Evolutionary conservation across 35 echinoderm and acorn worm genomes (phyloP).

Genomic region (Apostichopus parvimensis): DNA sequence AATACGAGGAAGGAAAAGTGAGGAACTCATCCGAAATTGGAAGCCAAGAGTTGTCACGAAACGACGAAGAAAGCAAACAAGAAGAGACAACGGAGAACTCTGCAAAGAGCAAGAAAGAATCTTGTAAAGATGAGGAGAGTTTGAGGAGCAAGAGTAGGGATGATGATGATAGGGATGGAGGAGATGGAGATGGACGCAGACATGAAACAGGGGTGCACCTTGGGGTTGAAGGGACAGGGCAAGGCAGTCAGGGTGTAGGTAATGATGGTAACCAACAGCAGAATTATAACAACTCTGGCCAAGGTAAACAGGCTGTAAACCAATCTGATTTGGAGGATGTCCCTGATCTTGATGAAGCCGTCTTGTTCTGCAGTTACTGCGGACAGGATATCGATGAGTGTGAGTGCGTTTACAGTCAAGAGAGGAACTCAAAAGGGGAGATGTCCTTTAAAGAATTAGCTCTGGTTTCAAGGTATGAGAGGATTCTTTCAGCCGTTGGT

Average conservation of each 20-base stretch:
- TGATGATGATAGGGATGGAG: slow-evolving; percentile 42
- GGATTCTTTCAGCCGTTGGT: slow-evolving; percentile 15
- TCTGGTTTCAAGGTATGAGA: slow-evolving; percentile 25
- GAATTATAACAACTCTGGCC: slow-evolving; percentile 38
- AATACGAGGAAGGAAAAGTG: neutral
- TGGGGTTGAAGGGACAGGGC: neutral
- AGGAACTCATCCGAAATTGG: neutral
- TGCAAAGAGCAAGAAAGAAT: slow-evolving; percentile 27
- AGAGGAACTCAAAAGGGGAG: neutral
- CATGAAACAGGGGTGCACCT: neutral
- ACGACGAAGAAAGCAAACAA: slow-evolving; percentile 10
- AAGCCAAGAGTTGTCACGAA: neutral
- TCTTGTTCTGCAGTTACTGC: slow-evolving; percentile 80
- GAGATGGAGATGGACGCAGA: slow-evolving; percentile 25
- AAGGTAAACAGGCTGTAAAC: slow-evolving; percentile 39
- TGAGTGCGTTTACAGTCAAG: slow-evolving; percentile 64
- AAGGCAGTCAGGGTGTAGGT: neutral
- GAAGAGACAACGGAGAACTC: slow-evolving; percentile 9
- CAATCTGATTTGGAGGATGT: slow-evolving; percentile 61
- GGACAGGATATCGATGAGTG: slow-evolving; percentile 82
- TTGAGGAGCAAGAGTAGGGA: slow-evolving; percentile 16
- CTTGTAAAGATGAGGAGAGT: slow-evolving; percentile 42
- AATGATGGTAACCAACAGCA: slow-evolving; percentile 36
- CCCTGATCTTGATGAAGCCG: slow-evolving; percentile 75
- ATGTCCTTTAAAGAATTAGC: slow-evolving; percentile 14